Conservation (phyloP, 1,140 invertebrate species). For the Radopholus similis region DNA sequence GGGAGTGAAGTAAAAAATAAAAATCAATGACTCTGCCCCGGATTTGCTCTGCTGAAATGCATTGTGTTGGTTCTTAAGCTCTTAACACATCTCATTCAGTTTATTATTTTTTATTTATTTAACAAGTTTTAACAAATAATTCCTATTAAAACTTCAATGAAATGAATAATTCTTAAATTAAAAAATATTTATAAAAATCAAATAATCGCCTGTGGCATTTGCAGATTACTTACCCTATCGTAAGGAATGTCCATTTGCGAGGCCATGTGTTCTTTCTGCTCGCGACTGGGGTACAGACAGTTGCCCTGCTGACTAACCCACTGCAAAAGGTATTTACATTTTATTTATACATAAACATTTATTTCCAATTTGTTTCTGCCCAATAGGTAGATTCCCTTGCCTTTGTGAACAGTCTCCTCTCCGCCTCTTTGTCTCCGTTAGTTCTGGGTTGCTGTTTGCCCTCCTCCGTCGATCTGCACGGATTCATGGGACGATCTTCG, state of each 20-base stretch:
- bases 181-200: background rate
- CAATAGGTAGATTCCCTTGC: background rate
- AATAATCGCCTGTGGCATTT: too few species aligned
- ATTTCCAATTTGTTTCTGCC: background rate
- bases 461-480: background rate
- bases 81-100: too few species aligned
- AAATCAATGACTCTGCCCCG: too few species aligned
- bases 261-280: slow-evolving; percentile 13
- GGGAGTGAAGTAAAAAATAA: too few species aligned
- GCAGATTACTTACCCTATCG: background rate
- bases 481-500: background rate
- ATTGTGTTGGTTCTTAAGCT: too few species aligned
- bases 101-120: background rate
- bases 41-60: too few species aligned
- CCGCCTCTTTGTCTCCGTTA: background rate
- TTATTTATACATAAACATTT: background rate
- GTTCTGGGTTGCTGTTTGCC: background rate
- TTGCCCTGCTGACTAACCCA: slow-evolving; percentile 12
- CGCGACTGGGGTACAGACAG: slow-evolving; percentile 4
- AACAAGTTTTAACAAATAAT: background rate
- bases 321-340: background rate
- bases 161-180: background rate
- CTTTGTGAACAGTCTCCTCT: background rate
- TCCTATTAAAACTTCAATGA: background rate
- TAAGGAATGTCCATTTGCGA: background rate